These are phyloP conservation scores for Uria aalge DNA, from an alignment of 2,113 vertebrate genomes.

Conservation along the genomic window DNA sequence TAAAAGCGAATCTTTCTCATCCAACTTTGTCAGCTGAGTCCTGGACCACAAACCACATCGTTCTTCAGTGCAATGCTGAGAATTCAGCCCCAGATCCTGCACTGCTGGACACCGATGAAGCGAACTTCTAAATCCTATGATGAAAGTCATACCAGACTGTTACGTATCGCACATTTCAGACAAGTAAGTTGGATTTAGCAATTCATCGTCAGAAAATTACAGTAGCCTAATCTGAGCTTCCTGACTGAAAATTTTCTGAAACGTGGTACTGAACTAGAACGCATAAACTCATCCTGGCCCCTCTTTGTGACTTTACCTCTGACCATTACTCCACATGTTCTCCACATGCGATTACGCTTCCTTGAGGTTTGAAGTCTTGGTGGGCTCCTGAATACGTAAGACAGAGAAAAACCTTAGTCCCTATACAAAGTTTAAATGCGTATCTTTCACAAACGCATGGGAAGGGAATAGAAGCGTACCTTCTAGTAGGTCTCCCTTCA, in stretches of 20 bases:
- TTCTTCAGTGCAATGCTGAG: slow-evolving; percentile 65
- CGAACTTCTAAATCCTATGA: slow-evolving; percentile 62
- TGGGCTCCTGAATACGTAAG: neutral
- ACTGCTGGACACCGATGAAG: slow-evolving; percentile 70
- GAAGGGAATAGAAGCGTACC: neutral
- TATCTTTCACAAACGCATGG: neutral
- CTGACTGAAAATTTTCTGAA: neutral
- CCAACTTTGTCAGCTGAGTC: slow-evolving; percentile 43
- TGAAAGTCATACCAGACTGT: neutral
- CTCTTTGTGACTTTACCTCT: neutral
- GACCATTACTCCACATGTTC: neutral
- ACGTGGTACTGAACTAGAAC: neutral
- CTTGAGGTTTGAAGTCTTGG: neutral
- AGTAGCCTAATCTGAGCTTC: neutral
- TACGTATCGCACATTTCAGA: slow-evolving; percentile 68
- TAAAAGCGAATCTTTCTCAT: neutral
- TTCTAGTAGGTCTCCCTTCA: neutral
- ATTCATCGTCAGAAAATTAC: neutral
- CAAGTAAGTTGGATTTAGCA: slow-evolving; percentile 48
- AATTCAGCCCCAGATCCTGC: slow-evolving; percentile 60
- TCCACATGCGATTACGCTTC: neutral
- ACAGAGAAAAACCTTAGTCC: neutral
- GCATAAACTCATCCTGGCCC: neutral
- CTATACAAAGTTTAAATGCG: fast-evolving
- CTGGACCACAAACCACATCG: neutral